Evolutionary conservation across 2,113 vertebrate genomes (phyloP), one percentile per base, ranked within the genome.

Genomic region (Recurvirostra avosetta): DNA sequence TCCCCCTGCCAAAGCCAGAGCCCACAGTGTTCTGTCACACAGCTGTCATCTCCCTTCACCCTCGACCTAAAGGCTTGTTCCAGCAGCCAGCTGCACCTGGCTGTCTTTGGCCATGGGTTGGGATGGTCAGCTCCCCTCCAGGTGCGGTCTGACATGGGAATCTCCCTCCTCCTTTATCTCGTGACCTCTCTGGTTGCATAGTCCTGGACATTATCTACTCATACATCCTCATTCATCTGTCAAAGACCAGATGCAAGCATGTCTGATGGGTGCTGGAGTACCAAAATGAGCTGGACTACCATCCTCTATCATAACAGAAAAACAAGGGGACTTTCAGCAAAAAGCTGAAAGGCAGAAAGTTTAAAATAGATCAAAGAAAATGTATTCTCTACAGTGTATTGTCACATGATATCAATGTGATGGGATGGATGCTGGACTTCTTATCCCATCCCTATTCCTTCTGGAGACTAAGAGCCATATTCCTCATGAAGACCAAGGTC

Each of bases 321-420:
- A 76, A 65, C 30, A 91, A 82, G 10, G 6, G 5, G 26, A 75
- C 50, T 70, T 88, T 88, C 56, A 90, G 40, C 5, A 25, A 43
- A 52, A 66, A 81, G 62, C 32, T 16, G 3, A 38, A 32, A 53
- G 19, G 6, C 27, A 81, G 15, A 20, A 89, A 59, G 34, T 68
- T 85, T 53, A 66, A 92, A 82, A 93, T 56, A 91, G 70, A 68
- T 90, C 56, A 89, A 65, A 95, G 76, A 77, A 74, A 87, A 78
- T 49, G 2, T 59, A 49, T 87, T 52, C 14, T 74, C 5, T 86
- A 23, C 25, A 58, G 43, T 49, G 34, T 67, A 38, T 73, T 85
- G 23, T 78, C 92, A 94, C 58, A 90, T 87, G 80, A 32, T 73
- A 87, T n/a, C 74, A 79, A 17, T 72, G 58, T 88, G 70, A 90